Conservation (phyloP, 2,797 vertebrate genomes). For the Australoheros facetus region DNA sequence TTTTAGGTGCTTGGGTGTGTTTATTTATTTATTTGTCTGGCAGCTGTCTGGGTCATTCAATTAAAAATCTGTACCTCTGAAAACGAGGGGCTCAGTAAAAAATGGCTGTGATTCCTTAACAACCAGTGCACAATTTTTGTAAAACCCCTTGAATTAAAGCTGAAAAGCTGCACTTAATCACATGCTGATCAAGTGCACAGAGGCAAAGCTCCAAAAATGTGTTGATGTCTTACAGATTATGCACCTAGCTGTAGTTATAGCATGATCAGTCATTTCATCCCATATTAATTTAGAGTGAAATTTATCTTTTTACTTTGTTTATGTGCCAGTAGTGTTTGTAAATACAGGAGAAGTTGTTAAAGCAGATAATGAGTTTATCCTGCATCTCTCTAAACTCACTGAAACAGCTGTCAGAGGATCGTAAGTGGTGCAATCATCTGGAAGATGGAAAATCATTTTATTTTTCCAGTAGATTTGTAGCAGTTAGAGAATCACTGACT, state of each 20-base stretch:
- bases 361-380: background rate
- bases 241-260: background rate
- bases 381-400: background rate
- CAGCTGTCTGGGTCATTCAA: background rate
- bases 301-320: background rate
- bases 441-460: fast-evolving
- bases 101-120: background rate
- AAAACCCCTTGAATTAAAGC: background rate
- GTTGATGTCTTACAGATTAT: too few relatives aligned
- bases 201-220: background rate
- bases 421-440: background rate
- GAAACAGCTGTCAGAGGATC: background rate
- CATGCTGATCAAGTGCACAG: background rate
- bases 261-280: background rate
- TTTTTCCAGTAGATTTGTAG: background rate
- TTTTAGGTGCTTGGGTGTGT: background rate
- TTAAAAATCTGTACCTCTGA: background rate
- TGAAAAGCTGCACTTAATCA: background rate
- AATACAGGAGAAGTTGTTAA: background rate
- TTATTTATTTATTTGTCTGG: background rate
- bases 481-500: background rate
- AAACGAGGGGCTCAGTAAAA: background rate
- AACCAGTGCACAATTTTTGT: background rate
- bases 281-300: background rate
- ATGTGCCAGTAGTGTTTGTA: background rate